Conservation (phyloP, 2,888 invertebrate species). For the Perdita meconis region DNA sequence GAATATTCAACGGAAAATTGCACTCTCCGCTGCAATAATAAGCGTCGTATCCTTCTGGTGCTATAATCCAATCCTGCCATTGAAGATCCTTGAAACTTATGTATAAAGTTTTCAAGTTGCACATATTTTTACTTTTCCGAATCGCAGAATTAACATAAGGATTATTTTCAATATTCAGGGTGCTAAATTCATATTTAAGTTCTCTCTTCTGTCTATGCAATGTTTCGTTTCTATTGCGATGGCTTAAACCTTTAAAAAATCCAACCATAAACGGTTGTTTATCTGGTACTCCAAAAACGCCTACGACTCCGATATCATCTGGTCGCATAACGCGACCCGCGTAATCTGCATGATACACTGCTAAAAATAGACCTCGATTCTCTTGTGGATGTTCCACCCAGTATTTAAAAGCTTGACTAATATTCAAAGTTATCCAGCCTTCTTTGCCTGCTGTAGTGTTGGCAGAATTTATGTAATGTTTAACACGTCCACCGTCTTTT, state of each 20-base stretch:
- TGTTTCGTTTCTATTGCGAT: constrained; percentile 84
- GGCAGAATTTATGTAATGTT: constrained; percentile 89
- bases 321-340: constrained; percentile 90
- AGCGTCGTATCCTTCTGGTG: constrained; percentile 95
- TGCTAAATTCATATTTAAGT: background rate
- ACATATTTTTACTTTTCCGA: constrained; percentile 86
- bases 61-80: constrained; percentile 97
- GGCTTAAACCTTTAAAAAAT: constrained; percentile 89
- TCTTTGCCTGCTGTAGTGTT: constrained; percentile 90
- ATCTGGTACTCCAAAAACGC: constrained; percentile 89
- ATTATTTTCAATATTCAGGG: constrained; percentile 26
- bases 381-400: constrained; percentile 91
- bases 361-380: constrained; percentile 93
- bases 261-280: constrained; percentile 96
- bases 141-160: constrained; percentile 78
- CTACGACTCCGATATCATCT: constrained; percentile 92
- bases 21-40: constrained; percentile 96
- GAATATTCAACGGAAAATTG: constrained; percentile 94
- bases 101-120: constrained; percentile 93
- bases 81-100: constrained; percentile 94
- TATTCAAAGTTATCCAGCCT: constrained; percentile 94
- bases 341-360: constrained; percentile 85
- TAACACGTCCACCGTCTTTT: constrained; percentile 87
- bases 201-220: background rate
- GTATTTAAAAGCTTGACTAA: constrained; percentile 89